Percentiles rank a stretch among this genome's conserved stretches.
These are phyloP conservation scores for Bombycilla garrulus DNA, from an alignment of 2,113 vertebrate genomes.

Conservation along the genomic window DNA sequence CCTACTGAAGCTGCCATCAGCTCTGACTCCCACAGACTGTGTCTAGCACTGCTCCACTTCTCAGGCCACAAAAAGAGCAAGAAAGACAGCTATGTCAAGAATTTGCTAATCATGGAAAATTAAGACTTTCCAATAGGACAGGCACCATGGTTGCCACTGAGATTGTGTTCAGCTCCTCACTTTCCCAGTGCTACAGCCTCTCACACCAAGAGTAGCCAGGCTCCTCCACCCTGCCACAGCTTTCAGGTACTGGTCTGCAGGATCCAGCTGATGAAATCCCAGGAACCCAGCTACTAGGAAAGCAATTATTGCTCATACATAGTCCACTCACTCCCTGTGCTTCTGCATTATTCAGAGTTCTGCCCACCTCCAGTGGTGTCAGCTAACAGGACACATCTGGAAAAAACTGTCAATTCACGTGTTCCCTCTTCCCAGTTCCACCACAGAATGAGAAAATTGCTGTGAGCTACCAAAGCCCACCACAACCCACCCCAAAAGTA, in stretches of 20 bases:
- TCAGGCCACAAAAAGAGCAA: conserved; percentile 21
- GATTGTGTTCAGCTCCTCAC: background rate
- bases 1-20: background rate
- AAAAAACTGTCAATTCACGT: background rate
- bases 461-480: background rate
- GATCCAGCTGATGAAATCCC: background rate
- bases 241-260: background rate
- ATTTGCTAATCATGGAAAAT: background rate
- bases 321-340: background rate
- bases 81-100: background rate
- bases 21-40: background rate
- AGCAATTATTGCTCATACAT: background rate
- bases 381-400: background rate
- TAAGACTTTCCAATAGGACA: background rate
- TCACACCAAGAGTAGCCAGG: background rate
- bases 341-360: background rate
- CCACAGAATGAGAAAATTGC: background rate
- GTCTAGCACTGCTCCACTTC: background rate
- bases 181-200: background rate
- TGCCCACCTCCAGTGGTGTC: background rate
- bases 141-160: background rate
- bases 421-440: background rate
- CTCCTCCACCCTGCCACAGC: background rate
- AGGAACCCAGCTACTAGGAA: background rate
- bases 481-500: background rate